phyloP scores from a whole-genome alignment of 2,797 vertebrate genomes.

The Schizothorax lantsangensis region DNA sequence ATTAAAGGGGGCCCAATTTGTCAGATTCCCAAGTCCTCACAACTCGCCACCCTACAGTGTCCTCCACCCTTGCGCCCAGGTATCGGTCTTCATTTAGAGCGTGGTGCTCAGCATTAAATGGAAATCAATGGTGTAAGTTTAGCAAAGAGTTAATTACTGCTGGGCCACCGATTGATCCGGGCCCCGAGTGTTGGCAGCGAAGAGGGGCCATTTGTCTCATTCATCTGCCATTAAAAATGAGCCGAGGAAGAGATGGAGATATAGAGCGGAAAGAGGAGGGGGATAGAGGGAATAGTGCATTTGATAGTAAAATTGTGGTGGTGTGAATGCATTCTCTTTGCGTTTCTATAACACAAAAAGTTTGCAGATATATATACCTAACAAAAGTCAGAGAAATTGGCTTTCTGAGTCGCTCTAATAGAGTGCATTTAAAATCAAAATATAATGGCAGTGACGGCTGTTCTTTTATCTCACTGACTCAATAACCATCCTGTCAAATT shows the following conservation, averaged over 20 bases:
- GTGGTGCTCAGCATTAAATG: slow-evolving; percentile 88
- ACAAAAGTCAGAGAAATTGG: not conserved
- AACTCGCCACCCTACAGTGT: slow-evolving; percentile 65
- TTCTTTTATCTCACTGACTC: slow-evolving; percentile 23
- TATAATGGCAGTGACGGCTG: slow-evolving; percentile 19
- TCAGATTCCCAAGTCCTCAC: slow-evolving; percentile 81
- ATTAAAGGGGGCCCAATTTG: slow-evolving; percentile 87
- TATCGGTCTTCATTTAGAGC: slow-evolving; percentile 90
- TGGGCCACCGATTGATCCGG: slow-evolving; percentile 87
- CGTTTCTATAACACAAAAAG: not conserved
- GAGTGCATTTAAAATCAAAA: slow-evolving; percentile 33
- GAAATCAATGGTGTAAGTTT: slow-evolving; percentile 94
- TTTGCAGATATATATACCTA: slow-evolving; percentile 8
- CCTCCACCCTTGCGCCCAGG: slow-evolving; percentile 72
- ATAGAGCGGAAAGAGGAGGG: slow-evolving; percentile 1
- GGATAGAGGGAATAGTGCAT: not conserved
- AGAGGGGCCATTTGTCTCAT: slow-evolving; percentile 86
- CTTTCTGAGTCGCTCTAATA: slow-evolving; percentile 13
- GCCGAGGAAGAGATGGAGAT: slow-evolving; percentile 66
- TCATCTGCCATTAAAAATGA: slow-evolving; percentile 88
- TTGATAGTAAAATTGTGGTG: slow-evolving; percentile 14
- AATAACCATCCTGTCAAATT: slow-evolving; percentile 14
- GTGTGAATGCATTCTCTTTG: not conserved
- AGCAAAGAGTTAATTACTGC: slow-evolving; percentile 94
- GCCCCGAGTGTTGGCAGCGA: slow-evolving; percentile 84